Evolutionary conservation across 2,113 vertebrate species (phyloP).

Genomic region (Hippopotamus amphibius): DNA sequence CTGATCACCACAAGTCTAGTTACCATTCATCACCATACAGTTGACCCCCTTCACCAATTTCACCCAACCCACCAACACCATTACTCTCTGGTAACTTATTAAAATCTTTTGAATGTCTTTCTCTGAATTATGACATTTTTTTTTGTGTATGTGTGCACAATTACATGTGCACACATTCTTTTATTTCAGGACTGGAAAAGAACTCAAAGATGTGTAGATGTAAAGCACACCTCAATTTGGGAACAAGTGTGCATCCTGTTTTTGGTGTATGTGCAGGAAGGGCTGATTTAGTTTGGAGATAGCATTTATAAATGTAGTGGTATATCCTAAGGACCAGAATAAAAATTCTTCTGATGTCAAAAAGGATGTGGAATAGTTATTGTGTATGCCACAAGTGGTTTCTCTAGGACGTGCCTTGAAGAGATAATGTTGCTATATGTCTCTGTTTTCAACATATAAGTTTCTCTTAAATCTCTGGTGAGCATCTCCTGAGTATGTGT

Average conservation of each 20-base stretch:
- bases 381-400: neutral
- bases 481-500: neutral
- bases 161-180: neutral
- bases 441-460: neutral
- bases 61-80: neutral
- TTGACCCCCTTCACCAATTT: neutral
- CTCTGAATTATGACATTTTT: neutral
- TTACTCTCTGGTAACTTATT: neutral
- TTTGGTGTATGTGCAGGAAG: neutral
- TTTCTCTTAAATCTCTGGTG: neutral
- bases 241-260: neutral
- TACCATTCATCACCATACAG: neutral
- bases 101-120: neutral
- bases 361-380: neutral
- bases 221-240: neutral
- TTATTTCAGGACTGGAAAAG: neutral
- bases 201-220: neutral
- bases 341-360: neutral
- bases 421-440: neutral
- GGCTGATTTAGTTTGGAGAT: neutral
- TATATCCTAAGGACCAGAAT: neutral
- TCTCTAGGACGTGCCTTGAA: neutral
- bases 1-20: neutral
- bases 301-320: neutral
- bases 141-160: fast-evolving